Percentiles rank a stretch among this genome's conserved stretches.
Evolutionary conservation across 2,113 vertebrate species (phyloP).

Genomic region (Odocoileus virginianus): DNA sequence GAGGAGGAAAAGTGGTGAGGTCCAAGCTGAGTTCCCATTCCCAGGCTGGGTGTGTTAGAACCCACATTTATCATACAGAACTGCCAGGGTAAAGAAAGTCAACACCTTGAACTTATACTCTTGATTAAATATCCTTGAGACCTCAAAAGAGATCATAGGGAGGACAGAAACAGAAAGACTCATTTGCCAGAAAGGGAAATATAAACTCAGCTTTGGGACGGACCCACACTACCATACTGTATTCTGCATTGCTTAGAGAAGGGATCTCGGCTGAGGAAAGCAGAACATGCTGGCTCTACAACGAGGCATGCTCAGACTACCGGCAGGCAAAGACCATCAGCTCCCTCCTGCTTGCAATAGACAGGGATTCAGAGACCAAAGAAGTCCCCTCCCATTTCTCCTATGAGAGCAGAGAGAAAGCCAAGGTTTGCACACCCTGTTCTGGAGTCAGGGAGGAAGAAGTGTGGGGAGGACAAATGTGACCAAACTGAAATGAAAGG

Average conservation of each 20-base stretch:
- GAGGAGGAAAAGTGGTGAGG: background rate
- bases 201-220: background rate
- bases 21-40: background rate
- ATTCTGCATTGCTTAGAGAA: background rate
- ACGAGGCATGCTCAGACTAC: background rate
- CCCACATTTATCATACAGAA: background rate
- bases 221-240: accelerated
- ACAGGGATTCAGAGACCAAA: background rate
- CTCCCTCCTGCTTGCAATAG: background rate
- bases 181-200: background rate
- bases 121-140: background rate
- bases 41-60: background rate
- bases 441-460: background rate
- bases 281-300: background rate
- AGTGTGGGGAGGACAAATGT: background rate
- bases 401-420: background rate
- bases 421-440: background rate
- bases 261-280: background rate
- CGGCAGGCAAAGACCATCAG: background rate
- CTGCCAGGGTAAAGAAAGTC: background rate
- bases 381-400: background rate
- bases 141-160: background rate
- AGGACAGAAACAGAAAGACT: background rate
- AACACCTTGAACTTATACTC: background rate
- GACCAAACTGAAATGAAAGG: background rate